phyloP scores from a whole-genome alignment of 2,888 invertebrate species.

The Holacanthella duospinosa region DNA sequence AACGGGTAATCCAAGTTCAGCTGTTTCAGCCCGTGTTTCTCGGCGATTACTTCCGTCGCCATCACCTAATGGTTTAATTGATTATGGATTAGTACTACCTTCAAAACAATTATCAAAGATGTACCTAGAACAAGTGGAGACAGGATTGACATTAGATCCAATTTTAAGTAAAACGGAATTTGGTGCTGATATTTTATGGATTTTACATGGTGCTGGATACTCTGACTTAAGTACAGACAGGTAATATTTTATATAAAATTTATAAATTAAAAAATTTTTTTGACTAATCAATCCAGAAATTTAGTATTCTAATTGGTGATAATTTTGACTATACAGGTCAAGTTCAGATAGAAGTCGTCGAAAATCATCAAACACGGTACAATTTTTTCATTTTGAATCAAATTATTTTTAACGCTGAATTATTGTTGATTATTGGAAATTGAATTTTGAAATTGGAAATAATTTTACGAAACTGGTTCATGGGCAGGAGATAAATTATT shows the following conservation, averaged over 20 bases:
- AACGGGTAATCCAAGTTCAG: slow-evolving; percentile 45
- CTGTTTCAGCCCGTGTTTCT: slow-evolving; percentile 62
- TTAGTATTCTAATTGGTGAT: too few relatives aligned
- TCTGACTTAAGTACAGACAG: neutral
- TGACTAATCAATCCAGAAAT: too few relatives aligned
- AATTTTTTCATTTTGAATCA: too few relatives aligned
- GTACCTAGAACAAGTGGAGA: neutral
- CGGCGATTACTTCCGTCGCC: slow-evolving; percentile 62
- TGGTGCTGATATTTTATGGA: neutral
- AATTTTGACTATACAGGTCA: neutral
- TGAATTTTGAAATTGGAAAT: too few relatives aligned
- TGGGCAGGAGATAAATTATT: too few relatives aligned
- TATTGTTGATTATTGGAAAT: too few relatives aligned
- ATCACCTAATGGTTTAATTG: slow-evolving; percentile 59
- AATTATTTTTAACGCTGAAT: too few relatives aligned
- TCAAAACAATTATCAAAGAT: neutral
- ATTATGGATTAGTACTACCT: slow-evolving; percentile 60
- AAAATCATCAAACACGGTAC: neutral
- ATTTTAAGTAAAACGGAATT: slow-evolving; percentile 18
- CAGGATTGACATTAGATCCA: slow-evolving; percentile 15
- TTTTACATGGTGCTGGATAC: neutral
- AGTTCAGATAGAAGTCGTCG: neutral
- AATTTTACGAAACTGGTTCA: too few relatives aligned
- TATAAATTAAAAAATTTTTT: too few relatives aligned
- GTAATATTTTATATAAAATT: too few relatives aligned